Evolutionary conservation across 2,113 vertebrate species (phyloP).

Genomic region (Phaetusa simplex): DNA sequence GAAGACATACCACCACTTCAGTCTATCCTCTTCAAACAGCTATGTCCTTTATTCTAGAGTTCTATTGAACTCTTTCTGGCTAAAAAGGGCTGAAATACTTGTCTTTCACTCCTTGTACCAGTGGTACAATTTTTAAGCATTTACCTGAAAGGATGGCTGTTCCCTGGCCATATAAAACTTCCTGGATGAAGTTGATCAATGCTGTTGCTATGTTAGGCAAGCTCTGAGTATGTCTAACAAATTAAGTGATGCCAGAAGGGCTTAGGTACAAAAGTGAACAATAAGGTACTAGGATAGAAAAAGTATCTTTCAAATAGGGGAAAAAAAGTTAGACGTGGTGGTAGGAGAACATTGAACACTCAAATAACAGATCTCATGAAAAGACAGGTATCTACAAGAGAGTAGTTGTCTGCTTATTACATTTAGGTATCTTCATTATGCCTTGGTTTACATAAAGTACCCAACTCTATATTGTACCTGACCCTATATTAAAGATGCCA

Average conservation of each 20-base stretch:
- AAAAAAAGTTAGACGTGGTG: not conserved
- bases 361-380: rapidly evolving
- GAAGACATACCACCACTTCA: not conserved
- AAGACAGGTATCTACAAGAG: not conserved
- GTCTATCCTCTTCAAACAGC: not conserved
- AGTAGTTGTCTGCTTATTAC: not conserved
- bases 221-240: not conserved
- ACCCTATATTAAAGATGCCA: not conserved
- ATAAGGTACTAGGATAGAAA: not conserved
- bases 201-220: not conserved
- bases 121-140: not conserved
- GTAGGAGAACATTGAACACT: not conserved
- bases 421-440: not conserved
- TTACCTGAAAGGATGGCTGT: not conserved
- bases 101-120: not conserved
- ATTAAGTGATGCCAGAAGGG: not conserved
- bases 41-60: not conserved
- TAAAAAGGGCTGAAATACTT: not conserved
- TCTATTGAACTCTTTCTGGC: not conserved
- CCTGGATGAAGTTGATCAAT: not conserved
- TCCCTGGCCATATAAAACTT: not conserved
- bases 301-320: not conserved
- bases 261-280: not conserved
- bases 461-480: not conserved
- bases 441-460: not conserved